These are phyloP conservation scores for Atherix ibis DNA, from an alignment of 2,888 invertebrate genomes.

Conservation along the genomic window DNA sequence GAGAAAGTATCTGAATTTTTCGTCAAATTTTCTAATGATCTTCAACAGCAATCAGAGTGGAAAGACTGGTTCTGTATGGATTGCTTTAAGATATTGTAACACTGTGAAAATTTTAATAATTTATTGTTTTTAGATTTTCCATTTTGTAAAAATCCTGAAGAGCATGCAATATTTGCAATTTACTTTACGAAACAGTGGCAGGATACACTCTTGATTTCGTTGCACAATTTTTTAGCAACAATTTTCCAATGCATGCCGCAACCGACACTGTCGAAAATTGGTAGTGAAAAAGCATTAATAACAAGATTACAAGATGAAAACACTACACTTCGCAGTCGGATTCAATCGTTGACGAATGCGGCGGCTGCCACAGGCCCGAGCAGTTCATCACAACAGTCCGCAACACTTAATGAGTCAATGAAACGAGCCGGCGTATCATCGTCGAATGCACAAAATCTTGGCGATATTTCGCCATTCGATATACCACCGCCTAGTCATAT, in stretches of 20 bases:
- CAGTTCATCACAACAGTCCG: slow-evolving; percentile 8
- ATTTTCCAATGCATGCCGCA: slow-evolving; percentile 76
- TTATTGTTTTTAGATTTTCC: slow-evolving; percentile 58
- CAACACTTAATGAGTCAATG: slow-evolving; percentile 11
- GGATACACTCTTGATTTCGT: slow-evolving; percentile 74
- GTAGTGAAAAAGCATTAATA: slow-evolving; percentile 67
- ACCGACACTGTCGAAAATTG: slow-evolving; percentile 70
- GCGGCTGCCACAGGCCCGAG: background rate
- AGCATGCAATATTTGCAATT: slow-evolving; percentile 69
- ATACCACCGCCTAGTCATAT: slow-evolving; percentile 61
- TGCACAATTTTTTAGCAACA: slow-evolving; percentile 85
- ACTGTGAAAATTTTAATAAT: background rate
- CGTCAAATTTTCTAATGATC: slow-evolving; percentile 65
- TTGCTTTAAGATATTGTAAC: too few relatives aligned
- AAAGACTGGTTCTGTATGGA: slow-evolving; percentile 99
- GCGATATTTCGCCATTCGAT: slow-evolving; percentile 46
- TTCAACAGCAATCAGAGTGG: slow-evolving; percentile 85
- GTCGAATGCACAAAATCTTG: slow-evolving; percentile 35
- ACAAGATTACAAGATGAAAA: slow-evolving; percentile 75
- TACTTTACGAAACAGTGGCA: slow-evolving; percentile 93
- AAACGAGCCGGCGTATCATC: slow-evolving; percentile 7
- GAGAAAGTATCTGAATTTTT: slow-evolving; percentile 86
- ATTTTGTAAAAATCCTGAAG: slow-evolving; percentile 81
- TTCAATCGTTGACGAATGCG: slow-evolving; percentile 30
- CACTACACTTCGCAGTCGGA: slow-evolving; percentile 44